Evolutionary conservation across 2,888 invertebrate species (phyloP), one percentile per base, ranked within the genome.

Genomic region (Peribatodes rhomboidaria): DNA sequence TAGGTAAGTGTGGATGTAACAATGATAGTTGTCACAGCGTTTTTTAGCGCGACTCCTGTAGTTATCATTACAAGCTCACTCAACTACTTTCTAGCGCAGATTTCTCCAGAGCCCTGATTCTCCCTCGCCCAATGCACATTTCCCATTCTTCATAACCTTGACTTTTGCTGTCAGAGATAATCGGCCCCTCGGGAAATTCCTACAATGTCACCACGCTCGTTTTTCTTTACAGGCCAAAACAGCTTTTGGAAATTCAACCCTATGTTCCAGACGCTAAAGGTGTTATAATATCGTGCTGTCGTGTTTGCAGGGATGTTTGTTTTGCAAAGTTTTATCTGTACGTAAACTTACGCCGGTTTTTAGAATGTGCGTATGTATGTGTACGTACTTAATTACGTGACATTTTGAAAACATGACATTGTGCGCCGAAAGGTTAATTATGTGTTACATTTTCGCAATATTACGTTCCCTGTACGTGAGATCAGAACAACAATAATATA

Each of bases 121-220:
- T n/a, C n/a, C n/a, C n/a, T 27, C 9, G 20, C 33, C 50, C 18
- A n/a, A 42, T 60, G 55, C 56, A 65, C 49, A 59, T 49, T 59
- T 31, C 60, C 50, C 60, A 56, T 50, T 56, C 27, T 59, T 59
- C 58, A 63, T 59, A 63, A 65, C 60, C 60, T 65, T 65, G 65
- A 60, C 56, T 60, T 33, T n/a, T 16, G 39, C 31, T 20, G 20
- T 56, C 65, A 39, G 14, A 55, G 52, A 60, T 60, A 61, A 52
- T 41, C n/a, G 11, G 39, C n/a, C 65, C 46, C 50, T 14, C 18
- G 65, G 65, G 65, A 65, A 65, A 65, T 65, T 35, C 37, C 55
- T 46, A 39, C 42, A 50, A 63, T 53, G 52, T 54, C 60, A 52
- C 16, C 33, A 55, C 13, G n/a, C 44, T 20, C 41, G 33, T 49